These are phyloP conservation scores for Hyles euphorbiae DNA, from an alignment of 1,140 invertebrate species.

Conservation along the genomic window DNA sequence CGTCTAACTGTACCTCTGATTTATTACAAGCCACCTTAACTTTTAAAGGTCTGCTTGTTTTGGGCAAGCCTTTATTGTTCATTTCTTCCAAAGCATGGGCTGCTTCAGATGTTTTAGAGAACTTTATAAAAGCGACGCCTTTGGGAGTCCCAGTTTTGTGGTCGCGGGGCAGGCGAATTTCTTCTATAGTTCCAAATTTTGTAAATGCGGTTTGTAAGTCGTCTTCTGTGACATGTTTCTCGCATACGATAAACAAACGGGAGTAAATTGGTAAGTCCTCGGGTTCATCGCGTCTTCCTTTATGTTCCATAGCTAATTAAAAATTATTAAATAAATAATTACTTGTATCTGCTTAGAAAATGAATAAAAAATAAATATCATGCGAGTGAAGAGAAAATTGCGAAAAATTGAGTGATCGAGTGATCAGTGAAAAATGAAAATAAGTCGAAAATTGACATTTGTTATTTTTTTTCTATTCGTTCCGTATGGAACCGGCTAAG, in stretches of 20 bases:
- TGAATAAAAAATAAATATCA: too few relatives aligned
- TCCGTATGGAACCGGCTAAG: too few relatives aligned
- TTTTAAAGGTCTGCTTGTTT: conserved; percentile 87
- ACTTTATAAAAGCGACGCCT: conserved; percentile 90
- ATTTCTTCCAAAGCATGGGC: conserved; percentile 89
- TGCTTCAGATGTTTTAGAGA: conserved; percentile 89
- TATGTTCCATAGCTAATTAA: too few relatives aligned
- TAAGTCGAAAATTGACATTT: too few relatives aligned
- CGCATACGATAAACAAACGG: conserved; percentile 89
- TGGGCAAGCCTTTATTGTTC: conserved; percentile 88
- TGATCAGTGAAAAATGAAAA: too few relatives aligned
- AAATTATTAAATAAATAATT: too few relatives aligned
- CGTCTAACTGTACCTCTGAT: conserved; percentile 85
- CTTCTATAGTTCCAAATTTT: conserved; percentile 89
- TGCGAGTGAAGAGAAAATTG: too few relatives aligned
- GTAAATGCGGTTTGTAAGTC: conserved; percentile 87
- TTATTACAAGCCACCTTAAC: conserved; percentile 87
- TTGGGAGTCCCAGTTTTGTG: conserved; percentile 89
- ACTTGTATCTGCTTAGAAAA: too few relatives aligned
- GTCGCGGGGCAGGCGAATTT: conserved; percentile 93
- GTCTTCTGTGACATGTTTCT: conserved; percentile 87
- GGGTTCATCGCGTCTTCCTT: not conserved
- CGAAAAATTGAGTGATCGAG: too few relatives aligned
- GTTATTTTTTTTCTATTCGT: too few relatives aligned
- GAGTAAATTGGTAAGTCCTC: conserved; percentile 66